Evolutionary conservation across 2,888 invertebrate species (phyloP), one percentile per base, ranked within the genome.

Genomic region (Candidula unifasciata): DNA sequence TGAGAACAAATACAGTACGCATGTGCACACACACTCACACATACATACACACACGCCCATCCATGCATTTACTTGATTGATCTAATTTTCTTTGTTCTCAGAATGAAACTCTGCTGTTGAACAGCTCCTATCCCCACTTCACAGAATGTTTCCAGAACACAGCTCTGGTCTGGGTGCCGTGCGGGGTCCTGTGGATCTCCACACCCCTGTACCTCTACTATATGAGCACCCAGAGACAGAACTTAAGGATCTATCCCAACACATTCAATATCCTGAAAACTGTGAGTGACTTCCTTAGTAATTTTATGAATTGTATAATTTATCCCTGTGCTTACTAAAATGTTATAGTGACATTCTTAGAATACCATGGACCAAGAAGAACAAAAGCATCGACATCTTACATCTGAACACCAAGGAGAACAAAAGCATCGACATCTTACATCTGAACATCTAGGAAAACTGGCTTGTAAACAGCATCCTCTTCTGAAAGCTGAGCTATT

Each of bases 111-210:
- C 79, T 79, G 18, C 83, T 91, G 35, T 71, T 91, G 71, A 89
- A 91, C 87, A 89, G 87, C 83, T 85, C 87, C 5, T 92, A 90
- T 86, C 92, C 98, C 64, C 96, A 97, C 92, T 95, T 99, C 89
- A 97, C 98, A 87, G 95, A 95, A 92, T 99, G 99, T 94, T 98
- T 99, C 94, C 96, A 98, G 94, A 96, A 96, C 93, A 98, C 98
- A 0, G 96, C 97, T 0, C 94, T 99, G 52, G 95, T 97, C 79
- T 99, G 98, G 98, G 94, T 95, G 60, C 98, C 99, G 0, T 97
- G 97, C 93, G 95, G 95, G 80, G 97, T 97, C 93, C 94, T 98
- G 27, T 97, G 97, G 97, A 89, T 95, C 0, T 96, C 96, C 90
- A 95, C 96, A 8, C 94, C 96, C 64, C 94, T 97, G 84, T 93